Conservation (phyloP, 2,888 invertebrate genomes). For the Allophyes oxyacanthae region DNA sequence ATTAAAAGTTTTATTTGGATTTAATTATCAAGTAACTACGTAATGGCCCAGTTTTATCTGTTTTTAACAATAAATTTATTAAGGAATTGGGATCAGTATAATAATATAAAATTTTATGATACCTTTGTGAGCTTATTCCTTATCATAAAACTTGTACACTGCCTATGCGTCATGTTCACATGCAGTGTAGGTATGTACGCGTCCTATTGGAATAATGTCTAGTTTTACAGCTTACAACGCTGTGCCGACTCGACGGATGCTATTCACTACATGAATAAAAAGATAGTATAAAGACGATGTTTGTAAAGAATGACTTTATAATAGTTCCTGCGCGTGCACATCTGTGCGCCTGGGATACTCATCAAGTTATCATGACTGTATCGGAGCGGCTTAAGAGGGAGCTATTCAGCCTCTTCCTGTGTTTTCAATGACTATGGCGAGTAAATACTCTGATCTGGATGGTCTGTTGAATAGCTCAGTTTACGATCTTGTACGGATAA, state of each 20-base stretch:
- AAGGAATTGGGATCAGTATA: background rate
- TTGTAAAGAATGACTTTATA: background rate
- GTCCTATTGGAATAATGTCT: too few species aligned
- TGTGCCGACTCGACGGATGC: background rate
- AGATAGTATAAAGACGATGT: background rate
- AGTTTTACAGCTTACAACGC: background rate
- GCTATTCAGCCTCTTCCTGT: constrained; percentile 18
- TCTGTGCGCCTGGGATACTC: constrained; percentile 26
- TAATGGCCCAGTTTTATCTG: constrained; percentile 21
- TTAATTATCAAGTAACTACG: background rate
- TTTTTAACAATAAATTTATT: background rate
- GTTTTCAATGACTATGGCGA: constrained; percentile 6
- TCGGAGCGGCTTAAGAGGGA: background rate
- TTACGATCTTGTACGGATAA: background rate
- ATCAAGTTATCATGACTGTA: constrained; percentile 17
- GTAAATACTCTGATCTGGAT: constrained; percentile 8
- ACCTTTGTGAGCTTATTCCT: background rate
- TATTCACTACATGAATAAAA: background rate
- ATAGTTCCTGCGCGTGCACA: constrained; percentile 1
- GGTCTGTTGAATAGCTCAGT: background rate
- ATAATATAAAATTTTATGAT: constrained; percentile 2
- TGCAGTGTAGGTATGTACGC: too few species aligned
- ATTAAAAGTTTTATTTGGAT: constrained; percentile 31
- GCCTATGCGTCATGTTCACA: too few species aligned
- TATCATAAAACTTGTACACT: background rate